Conservation (phyloP, 2,113 vertebrate genomes). For the Ploceus nigricollis region DNA sequence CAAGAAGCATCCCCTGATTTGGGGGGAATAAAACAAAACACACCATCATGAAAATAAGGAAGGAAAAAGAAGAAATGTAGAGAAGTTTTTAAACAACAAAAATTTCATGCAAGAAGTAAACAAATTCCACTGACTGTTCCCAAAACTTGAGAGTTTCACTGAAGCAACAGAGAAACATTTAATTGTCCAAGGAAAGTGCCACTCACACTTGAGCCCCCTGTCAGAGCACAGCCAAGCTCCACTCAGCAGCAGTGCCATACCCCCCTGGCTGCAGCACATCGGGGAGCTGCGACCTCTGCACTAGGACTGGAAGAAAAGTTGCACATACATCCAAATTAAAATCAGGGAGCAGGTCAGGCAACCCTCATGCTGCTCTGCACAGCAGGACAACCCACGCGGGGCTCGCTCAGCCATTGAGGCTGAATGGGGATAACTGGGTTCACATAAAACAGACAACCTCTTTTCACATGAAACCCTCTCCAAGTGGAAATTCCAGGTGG, state of each 20-base stretch:
- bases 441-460: background rate
- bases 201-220: background rate
- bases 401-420: background rate
- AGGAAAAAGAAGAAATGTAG: background rate
- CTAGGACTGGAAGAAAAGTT: background rate
- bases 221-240: background rate
- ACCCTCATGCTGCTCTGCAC: background rate
- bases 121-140: background rate
- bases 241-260: background rate
- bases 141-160: background rate
- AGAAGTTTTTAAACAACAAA: background rate
- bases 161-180: background rate
- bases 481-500: background rate
- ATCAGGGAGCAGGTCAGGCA: background rate
- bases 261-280: background rate
- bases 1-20: background rate
- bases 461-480: background rate
- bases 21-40: background rate
- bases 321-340: background rate
- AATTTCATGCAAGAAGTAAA: background rate
- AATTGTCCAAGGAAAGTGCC: fast-evolving
- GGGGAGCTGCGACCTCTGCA: fast-evolving
- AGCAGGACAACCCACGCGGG: background rate
- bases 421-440: background rate
- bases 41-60: background rate